Evolutionary conservation across 2,888 invertebrate species (phyloP).

Genomic region (Blera fallax): DNA sequence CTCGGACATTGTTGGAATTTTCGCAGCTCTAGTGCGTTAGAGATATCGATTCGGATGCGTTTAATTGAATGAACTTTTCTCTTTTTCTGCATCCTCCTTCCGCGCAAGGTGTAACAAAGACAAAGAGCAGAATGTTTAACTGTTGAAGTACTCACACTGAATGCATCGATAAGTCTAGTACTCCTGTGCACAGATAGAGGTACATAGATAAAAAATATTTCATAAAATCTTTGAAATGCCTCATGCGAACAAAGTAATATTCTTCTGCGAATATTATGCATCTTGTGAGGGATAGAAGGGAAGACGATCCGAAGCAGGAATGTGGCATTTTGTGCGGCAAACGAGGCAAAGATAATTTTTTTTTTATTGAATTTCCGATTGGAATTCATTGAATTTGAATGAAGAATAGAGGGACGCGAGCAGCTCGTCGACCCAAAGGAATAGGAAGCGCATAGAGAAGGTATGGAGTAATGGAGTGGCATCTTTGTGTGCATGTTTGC

Average conservation of each 20-base stretch:
- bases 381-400: constrained; percentile 66
- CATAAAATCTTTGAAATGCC: constrained; percentile 30
- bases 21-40: constrained; percentile 3
- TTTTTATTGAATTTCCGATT: constrained; percentile 67
- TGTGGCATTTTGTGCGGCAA: constrained; percentile 62
- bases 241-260: constrained; percentile 15
- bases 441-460: constrained; percentile 17
- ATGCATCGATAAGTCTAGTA: constrained; percentile 4
- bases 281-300: not conserved
- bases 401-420: constrained; percentile 2
- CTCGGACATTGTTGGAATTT: constrained; percentile 22
- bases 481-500: not conserved
- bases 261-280: constrained; percentile 30
- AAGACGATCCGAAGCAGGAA: constrained; percentile 30
- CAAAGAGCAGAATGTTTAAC: constrained; percentile 7
- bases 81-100: not conserved
- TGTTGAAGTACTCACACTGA: not conserved
- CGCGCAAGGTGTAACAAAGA: constrained; percentile 4
- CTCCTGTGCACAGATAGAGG: constrained; percentile 6
- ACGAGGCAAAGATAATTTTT: constrained; percentile 61
- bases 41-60: constrained; percentile 39
- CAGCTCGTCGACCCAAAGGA: not conserved
- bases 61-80: constrained; percentile 59
- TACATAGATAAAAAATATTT: constrained; percentile 41
- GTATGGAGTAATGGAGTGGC: constrained; percentile 29